These are phyloP conservation scores for Sitta europaea DNA, from an alignment of 2,113 vertebrate species.

Conservation along the genomic window DNA sequence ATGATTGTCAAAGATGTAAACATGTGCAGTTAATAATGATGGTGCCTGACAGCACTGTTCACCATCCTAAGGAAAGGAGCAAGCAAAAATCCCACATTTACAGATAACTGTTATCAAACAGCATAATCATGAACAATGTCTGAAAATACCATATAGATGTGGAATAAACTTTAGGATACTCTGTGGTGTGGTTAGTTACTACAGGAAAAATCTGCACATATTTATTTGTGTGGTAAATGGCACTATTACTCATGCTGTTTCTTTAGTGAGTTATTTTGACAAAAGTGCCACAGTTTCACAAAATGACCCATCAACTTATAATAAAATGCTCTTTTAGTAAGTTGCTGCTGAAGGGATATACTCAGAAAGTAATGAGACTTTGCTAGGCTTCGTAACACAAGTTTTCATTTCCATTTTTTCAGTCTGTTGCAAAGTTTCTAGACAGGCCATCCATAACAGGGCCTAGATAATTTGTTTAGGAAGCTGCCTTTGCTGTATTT, in stretches of 20 bases:
- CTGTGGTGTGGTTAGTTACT: not conserved
- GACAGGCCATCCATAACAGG: not conserved
- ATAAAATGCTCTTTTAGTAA: slow-evolving; percentile 31
- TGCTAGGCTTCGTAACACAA: not conserved
- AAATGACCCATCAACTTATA: slow-evolving; percentile 1
- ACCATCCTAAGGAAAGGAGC: not conserved
- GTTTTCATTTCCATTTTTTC: not conserved
- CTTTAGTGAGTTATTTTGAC: slow-evolving; percentile 30
- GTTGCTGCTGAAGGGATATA: not conserved
- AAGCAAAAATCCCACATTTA: not conserved
- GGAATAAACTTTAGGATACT: not conserved
- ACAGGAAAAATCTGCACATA: not conserved
- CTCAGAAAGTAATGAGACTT: not conserved
- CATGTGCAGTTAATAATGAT: not conserved
- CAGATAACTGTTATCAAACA: not conserved
- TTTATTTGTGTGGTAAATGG: not conserved
- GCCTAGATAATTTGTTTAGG: not conserved
- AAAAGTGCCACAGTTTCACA: not conserved
- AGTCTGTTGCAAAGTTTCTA: not conserved
- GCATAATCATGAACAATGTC: not conserved
- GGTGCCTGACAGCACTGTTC: not conserved
- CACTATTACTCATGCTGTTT: not conserved
- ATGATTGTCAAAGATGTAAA: not conserved
- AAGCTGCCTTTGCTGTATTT: slow-evolving; percentile 18
- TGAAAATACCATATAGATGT: not conserved